Percentiles rank a stretch among this genome's conserved stretches.
phyloP scores from a whole-genome alignment of 2,888 invertebrate species.

The Metalampra italica region DNA sequence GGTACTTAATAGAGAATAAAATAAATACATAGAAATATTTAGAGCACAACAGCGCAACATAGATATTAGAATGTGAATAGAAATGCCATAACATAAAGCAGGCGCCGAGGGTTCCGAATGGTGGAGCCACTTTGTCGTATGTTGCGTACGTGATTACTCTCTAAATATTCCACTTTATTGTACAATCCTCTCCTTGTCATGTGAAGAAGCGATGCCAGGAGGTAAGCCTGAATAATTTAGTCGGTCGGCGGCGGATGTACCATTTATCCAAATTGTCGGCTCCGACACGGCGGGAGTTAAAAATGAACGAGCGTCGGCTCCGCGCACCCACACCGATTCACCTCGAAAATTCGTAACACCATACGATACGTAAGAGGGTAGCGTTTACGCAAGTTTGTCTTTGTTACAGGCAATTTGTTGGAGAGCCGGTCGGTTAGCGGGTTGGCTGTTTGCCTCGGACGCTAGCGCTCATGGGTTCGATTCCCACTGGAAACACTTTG shows the following conservation, averaged over 20 bases:
- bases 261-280: conserved; percentile 73
- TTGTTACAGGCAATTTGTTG: conserved; percentile 34
- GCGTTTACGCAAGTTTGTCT: conserved; percentile 30
- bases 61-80: conserved; percentile 38
- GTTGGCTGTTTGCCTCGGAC: too few relatives aligned
- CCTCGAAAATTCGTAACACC: conserved; percentile 25
- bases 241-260: conserved; percentile 55
- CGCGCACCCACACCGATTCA: conserved; percentile 43
- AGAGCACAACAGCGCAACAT: conserved; percentile 10
- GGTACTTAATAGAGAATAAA: too few relatives aligned
- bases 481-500: too few relatives aligned
- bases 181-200: conserved; percentile 65
- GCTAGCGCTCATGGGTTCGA: too few relatives aligned
- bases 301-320: conserved; percentile 62
- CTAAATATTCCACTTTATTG: conserved; percentile 73
- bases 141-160: conserved; percentile 66
- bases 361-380: conserved; percentile 30
- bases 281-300: conserved; percentile 51
- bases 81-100: conserved; percentile 39
- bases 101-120: conserved; percentile 19
- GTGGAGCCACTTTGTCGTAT: conserved; percentile 43
- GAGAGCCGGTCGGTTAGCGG: background rate
- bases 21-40: too few relatives aligned
- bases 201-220: conserved; percentile 56
- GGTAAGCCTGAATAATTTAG: conserved; percentile 65